Percentiles rank a stretch among this genome's conserved stretches.
phyloP scores from a whole-genome alignment of 2,113 vertebrate genomes.

The Neotoma lepida region DNA sequence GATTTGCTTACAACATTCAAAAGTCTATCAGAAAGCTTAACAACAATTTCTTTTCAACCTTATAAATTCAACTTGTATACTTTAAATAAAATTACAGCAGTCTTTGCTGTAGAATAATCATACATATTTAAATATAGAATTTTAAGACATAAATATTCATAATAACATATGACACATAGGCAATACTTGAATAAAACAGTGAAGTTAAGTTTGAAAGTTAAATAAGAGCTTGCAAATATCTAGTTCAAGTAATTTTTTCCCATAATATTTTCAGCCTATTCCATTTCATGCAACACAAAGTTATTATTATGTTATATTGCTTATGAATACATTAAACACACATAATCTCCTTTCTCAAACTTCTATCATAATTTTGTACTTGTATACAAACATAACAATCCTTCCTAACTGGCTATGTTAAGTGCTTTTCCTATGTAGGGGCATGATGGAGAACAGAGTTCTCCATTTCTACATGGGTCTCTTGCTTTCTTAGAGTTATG shows the following conservation, averaged over 20 bases:
- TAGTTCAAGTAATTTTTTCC: constrained; percentile 14
- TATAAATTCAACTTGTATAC: constrained; percentile 3
- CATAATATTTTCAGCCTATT: constrained; percentile 15
- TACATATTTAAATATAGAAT: constrained; percentile 20
- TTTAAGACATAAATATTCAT: constrained; percentile 1
- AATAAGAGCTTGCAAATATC: neutral
- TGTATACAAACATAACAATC: neutral
- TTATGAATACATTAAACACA: neutral
- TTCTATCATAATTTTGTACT: neutral
- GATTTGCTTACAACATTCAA: neutral
- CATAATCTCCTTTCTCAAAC: neutral
- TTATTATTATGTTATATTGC: constrained; percentile 25
- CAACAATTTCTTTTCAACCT: constrained; percentile 43
- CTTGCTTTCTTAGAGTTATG: constrained; percentile 43
- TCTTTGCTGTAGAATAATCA: neutral
- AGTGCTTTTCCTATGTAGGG: constrained; percentile 41
- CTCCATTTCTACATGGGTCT: neutral
- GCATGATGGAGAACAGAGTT: neutral
- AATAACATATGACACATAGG: neutral
- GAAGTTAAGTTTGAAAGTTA: neutral
- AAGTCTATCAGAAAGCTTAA: neutral
- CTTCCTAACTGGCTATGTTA: neutral
- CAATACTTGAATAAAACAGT: neutral
- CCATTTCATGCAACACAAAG: neutral
- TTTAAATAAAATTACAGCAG: constrained; percentile 38